Evolutionary conservation across 2,113 vertebrate species (phyloP).

Genomic region (Myocastor coypus): DNA sequence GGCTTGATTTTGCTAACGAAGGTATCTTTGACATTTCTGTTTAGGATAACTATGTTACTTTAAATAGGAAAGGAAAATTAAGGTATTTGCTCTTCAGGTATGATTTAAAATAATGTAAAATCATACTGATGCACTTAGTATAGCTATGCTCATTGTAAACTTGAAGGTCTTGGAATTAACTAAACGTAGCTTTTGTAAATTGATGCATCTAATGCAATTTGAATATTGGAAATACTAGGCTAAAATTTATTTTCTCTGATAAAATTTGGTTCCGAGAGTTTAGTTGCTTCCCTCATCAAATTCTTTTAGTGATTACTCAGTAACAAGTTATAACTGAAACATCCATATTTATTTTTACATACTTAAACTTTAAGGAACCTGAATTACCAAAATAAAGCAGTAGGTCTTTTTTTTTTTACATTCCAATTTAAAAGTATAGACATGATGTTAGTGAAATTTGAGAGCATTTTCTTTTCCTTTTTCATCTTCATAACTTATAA

Average conservation of each 20-base stretch:
- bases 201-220: conserved; percentile 1
- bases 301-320: background rate
- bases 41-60: conserved; percentile 8
- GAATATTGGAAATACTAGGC: background rate
- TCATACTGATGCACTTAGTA: background rate
- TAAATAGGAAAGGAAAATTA: conserved; percentile 30
- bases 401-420: conserved; percentile 36
- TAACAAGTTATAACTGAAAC: conserved; percentile 45
- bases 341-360: conserved; percentile 7
- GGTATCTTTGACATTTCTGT: conserved; percentile 22
- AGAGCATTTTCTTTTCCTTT: conserved; percentile 30
- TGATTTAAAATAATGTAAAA: conserved; percentile 34
- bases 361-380: conserved; percentile 15
- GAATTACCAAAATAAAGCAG: conserved; percentile 53
- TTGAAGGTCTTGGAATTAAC: conserved; percentile 33
- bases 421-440: conserved; percentile 25
- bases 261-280: background rate
- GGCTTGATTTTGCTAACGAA: conserved; percentile 6
- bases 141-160: background rate
- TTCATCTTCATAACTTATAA: conserved; percentile 39
- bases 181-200: background rate
- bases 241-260: conserved; percentile 9
- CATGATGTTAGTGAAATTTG: background rate
- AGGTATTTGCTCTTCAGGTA: conserved; percentile 44
- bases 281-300: background rate